A percentile compares a stretch with the other conserved stretches of the same genome.
Conservation (phyloP, 2,113 vertebrate genomes). For the Silurus glanis region DNA sequence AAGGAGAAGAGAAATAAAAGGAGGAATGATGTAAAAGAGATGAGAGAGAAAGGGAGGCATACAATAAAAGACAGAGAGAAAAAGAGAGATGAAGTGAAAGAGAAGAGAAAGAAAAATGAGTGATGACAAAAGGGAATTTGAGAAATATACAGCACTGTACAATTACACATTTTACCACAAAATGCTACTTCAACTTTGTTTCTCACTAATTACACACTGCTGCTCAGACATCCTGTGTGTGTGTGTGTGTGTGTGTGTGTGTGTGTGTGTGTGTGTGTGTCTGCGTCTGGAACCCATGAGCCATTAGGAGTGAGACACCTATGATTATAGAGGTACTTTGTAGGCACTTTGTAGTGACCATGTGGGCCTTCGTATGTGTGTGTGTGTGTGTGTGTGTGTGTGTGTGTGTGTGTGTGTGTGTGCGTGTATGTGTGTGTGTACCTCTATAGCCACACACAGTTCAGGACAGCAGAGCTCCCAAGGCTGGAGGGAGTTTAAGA, state of each 20-base stretch:
- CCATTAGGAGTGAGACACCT: background rate
- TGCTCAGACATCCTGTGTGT: background rate
- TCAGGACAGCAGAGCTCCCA: conserved; percentile 79
- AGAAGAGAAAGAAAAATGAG: background rate
- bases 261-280: background rate
- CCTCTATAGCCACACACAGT: conserved; percentile 75
- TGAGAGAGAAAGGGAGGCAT: background rate
- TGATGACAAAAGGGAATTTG: no score
- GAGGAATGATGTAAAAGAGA: background rate
- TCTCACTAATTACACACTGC: background rate
- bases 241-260: conserved; percentile 4
- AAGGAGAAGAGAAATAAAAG: background rate
- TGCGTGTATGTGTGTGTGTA: conserved; percentile 29
- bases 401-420: background rate
- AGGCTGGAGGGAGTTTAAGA: conserved; percentile 65
- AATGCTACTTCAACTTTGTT: background rate
- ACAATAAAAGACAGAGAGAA: background rate
- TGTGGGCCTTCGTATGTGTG: no score
- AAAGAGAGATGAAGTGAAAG: background rate
- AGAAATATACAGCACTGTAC: background rate
- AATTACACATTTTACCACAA: background rate
- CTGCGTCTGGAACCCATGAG: background rate
- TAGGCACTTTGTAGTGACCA: background rate
- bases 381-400: background rate
- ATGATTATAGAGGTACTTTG: background rate